Evolutionary conservation across 2,888 invertebrate species (phyloP).

Genomic region (Epirrhoe tristata): DNA sequence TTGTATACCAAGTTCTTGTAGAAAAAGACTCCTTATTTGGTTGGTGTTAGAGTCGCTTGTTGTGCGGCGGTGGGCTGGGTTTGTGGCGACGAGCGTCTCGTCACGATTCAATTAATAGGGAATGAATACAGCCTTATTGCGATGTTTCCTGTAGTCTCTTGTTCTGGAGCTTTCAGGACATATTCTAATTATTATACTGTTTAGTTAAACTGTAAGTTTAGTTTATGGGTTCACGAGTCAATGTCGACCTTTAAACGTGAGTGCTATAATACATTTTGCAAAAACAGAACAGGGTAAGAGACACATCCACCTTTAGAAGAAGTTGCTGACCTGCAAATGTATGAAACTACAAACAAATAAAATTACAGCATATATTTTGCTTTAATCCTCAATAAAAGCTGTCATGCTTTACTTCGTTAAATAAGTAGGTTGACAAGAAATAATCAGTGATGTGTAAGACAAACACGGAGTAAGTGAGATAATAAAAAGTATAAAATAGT

Average conservation of each 20-base stretch:
- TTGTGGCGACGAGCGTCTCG: conserved; percentile 52
- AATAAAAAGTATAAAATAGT: background rate
- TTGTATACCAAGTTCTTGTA: conserved; percentile 20
- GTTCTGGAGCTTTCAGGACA: conserved; percentile 27
- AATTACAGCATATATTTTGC: too few relatives aligned
- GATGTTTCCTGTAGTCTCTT: conserved; percentile 55
- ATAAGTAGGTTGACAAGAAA: conserved; percentile 1
- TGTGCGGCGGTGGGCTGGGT: conserved; percentile 36
- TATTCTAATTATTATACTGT: conserved; percentile 10
- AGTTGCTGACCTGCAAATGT: too few relatives aligned
- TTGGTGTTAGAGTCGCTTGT: conserved; percentile 46
- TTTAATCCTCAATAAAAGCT: too few relatives aligned
- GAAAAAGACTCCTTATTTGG: conserved; percentile 51
- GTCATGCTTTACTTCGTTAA: background rate
- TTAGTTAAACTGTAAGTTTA: background rate
- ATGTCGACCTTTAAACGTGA: background rate
- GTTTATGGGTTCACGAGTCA: too few relatives aligned
- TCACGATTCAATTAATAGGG: conserved; percentile 70
- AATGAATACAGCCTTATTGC: conserved; percentile 62
- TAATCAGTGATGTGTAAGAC: background rate
- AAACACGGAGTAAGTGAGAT: background rate
- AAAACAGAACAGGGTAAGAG: background rate
- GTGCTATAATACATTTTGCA: background rate
- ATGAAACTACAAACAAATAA: too few relatives aligned
- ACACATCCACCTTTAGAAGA: too few relatives aligned